Evolutionary conservation across 2,888 invertebrate species (phyloP).

Genomic region (Sturmia bella): DNA sequence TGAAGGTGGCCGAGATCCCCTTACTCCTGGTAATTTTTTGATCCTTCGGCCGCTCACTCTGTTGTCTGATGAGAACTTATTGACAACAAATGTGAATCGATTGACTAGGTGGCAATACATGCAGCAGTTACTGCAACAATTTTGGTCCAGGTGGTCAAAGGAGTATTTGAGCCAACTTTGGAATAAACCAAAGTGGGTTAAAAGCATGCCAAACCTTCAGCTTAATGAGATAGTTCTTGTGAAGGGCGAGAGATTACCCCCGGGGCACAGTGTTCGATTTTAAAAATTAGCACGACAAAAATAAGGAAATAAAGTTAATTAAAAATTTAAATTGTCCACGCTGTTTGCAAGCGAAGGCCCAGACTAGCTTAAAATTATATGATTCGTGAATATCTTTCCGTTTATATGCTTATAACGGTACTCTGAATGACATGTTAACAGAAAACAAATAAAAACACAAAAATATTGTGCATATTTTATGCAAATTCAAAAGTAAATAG

Average conservation of each 20-base stretch:
- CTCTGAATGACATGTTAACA: constrained; percentile 4
- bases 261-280: no score
- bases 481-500: no score
- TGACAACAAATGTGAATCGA: constrained; percentile 27
- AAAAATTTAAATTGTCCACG: background rate
- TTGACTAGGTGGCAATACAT: constrained; percentile 59
- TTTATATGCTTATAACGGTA: constrained; percentile 4
- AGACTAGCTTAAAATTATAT: constrained; percentile 1
- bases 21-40: constrained; percentile 71
- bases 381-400: constrained; percentile 4
- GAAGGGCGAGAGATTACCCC: no score
- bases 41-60: constrained; percentile 41
- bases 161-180: constrained; percentile 60
- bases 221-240: constrained; percentile 50
- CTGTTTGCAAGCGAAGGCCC: background rate
- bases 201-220: no score
- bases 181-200: constrained; percentile 61
- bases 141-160: constrained; percentile 63
- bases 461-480: background rate
- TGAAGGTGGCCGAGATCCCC: constrained; percentile 67
- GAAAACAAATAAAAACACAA: constrained; percentile 6
- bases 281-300: no score
- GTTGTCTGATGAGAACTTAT: constrained; percentile 41
- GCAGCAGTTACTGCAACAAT: constrained; percentile 57
- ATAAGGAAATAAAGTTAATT: background rate